Evolutionary conservation across 2,113 vertebrate genomes (phyloP).

Genomic region (Myiozetetes cayanensis): DNA sequence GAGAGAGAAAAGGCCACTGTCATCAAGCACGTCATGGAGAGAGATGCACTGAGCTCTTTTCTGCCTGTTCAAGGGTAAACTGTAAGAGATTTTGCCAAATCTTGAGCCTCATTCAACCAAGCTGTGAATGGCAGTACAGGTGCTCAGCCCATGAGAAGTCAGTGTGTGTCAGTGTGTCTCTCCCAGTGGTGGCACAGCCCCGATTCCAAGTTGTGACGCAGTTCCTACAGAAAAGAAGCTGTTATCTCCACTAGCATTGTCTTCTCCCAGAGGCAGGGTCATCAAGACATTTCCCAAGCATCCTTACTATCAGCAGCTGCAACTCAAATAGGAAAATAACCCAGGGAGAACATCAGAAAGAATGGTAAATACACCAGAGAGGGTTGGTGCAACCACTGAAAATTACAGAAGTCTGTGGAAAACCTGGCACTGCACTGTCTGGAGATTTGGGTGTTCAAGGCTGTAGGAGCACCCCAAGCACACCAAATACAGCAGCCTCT

Average conservation of each 20-base stretch:
- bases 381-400: background rate
- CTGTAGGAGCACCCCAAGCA: background rate
- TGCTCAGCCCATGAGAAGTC: background rate
- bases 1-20: background rate
- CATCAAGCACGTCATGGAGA: background rate
- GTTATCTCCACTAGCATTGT: background rate
- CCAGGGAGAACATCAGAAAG: background rate
- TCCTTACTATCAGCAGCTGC: background rate
- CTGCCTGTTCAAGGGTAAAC: background rate
- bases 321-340: background rate
- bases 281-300: background rate
- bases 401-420: background rate
- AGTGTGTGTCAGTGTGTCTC: background rate
- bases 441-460: background rate
- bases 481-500: background rate
- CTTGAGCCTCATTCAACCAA: background rate
- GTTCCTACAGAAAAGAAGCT: background rate
- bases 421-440: background rate
- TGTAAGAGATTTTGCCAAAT: background rate
- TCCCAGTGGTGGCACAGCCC: background rate
- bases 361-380: background rate
- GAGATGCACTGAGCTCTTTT: background rate
- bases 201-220: background rate
- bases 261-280: background rate
- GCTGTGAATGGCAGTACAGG: background rate